A percentile compares a stretch with the other conserved stretches of the same genome.
phyloP scores from a whole-genome alignment of 37 sponge, comb jelly and placozoan genomes.

The Aplysina aerophoba region DNA sequence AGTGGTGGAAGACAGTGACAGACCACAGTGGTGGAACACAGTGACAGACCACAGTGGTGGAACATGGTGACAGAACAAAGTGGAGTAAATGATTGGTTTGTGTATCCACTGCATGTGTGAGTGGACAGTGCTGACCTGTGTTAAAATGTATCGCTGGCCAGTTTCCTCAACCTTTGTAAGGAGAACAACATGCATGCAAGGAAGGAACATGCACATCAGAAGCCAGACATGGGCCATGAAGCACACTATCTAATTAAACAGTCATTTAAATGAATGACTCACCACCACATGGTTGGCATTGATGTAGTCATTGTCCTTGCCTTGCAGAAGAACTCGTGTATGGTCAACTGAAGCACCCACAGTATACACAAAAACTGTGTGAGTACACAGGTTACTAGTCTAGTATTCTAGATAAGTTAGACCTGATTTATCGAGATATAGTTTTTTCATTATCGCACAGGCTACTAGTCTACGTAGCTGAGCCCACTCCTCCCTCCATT shows the following conservation, averaged over 20 bases:
- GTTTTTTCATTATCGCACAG: too few species aligned
- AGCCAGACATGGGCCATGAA: too few species aligned
- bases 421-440: too few species aligned
- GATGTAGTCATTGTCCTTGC: conserved; percentile 78
- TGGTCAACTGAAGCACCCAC: conserved; percentile 59
- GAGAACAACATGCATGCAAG: neutral
- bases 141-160: conserved; percentile 57
- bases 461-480: too few species aligned
- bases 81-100: too few species aligned
- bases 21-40: neutral
- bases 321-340: conserved; percentile 68
- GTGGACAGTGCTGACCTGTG: conserved; percentile 41
- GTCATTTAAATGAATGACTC: neutral
- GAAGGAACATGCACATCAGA: neutral
- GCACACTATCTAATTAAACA: neutral
- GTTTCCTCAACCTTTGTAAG: conserved; percentile 60
- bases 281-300: conserved; percentile 90
- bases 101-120: neutral
- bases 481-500: too few species aligned
- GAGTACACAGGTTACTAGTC: too few species aligned
- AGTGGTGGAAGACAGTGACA: neutral
- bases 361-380: neutral
- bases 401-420: too few species aligned
- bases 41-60: too few species aligned
- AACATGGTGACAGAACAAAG: too few species aligned